These are phyloP conservation scores for Dysidea cf. avara DNA, from an alignment of 37 sponge, comb jelly and placozoan species.

Conservation along the genomic window DNA sequence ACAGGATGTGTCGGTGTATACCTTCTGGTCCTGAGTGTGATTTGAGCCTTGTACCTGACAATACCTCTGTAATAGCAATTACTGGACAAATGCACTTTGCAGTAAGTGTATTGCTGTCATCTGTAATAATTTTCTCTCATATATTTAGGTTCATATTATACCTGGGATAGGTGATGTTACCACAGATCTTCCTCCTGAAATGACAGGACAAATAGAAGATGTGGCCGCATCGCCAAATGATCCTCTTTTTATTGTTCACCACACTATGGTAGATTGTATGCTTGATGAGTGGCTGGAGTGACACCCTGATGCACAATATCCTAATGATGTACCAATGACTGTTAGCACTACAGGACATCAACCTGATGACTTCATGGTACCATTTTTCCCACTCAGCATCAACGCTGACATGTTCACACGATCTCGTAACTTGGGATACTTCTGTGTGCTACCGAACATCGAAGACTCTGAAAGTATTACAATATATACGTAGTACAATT, in stretches of 20 bases:
- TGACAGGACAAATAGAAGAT: slow-evolving; percentile 41
- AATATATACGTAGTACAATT: too few relatives aligned
- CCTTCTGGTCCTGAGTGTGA: slow-evolving; percentile 2
- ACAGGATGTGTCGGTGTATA: slow-evolving; percentile 13
- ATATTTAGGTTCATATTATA: slow-evolving; percentile 29
- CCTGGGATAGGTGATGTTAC: slow-evolving; percentile 30
- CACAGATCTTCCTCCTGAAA: background rate
- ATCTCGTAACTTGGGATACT: slow-evolving; percentile 64
- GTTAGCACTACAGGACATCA: slow-evolving; percentile 43
- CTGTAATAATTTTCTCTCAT: too few relatives aligned
- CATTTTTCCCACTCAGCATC: slow-evolving; percentile 59
- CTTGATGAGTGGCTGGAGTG: slow-evolving; percentile 42
- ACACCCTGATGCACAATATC: slow-evolving; percentile 24
- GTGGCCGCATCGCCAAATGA: slow-evolving; percentile 72
- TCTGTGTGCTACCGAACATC: slow-evolving; percentile 7
- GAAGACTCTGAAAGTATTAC: too few relatives aligned
- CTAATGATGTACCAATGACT: background rate
- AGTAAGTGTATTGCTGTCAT: too few relatives aligned
- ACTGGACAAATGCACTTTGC: slow-evolving; percentile 14
- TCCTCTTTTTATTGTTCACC: slow-evolving; percentile 67
- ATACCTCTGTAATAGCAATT: too few relatives aligned
- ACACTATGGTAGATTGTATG: too few relatives aligned
- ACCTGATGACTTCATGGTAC: too few relatives aligned
- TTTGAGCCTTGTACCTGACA: background rate
- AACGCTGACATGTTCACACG: slow-evolving; percentile 60